phyloP scores from a whole-genome alignment of 2,797 vertebrate genomes.

The Melanotaenia parkinsoni region DNA sequence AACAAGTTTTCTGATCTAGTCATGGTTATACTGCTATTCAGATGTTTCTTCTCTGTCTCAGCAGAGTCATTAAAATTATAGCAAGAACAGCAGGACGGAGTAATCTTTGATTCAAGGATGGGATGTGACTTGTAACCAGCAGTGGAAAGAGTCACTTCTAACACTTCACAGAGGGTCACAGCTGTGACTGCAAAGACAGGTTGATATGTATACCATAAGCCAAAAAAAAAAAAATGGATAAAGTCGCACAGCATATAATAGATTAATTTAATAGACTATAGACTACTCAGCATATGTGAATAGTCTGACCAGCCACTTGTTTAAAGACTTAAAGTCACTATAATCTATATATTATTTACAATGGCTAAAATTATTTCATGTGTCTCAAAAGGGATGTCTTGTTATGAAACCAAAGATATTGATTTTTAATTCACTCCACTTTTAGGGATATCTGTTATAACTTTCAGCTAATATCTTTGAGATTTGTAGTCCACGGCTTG shows the following conservation, averaged over 20 bases:
- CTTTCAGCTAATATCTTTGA: background rate
- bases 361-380: background rate
- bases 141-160: slow-evolving; percentile 29
- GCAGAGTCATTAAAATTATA: slow-evolving; percentile 22
- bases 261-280: background rate
- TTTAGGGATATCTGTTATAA: background rate
- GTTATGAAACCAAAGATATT: background rate
- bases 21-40: slow-evolving; percentile 2
- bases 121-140: slow-evolving; percentile 42
- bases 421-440: background rate
- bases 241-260: background rate
- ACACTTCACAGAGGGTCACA: slow-evolving; percentile 15
- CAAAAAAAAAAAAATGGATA: slow-evolving; percentile 25
- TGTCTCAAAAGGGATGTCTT: background rate
- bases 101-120: slow-evolving; percentile 27
- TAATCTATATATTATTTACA: background rate
- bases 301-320: background rate
- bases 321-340: background rate
- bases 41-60: slow-evolving; percentile 9
- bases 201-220: slow-evolving; percentile 8
- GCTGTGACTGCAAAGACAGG: slow-evolving; percentile 27
- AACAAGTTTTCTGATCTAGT: background rate
- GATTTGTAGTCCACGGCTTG: background rate
- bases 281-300: slow-evolving; percentile 10
- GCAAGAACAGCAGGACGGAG: slow-evolving; percentile 12